Evolutionary conservation across 2,888 invertebrate species (phyloP).

Genomic region (Conistra vaccinii): DNA sequence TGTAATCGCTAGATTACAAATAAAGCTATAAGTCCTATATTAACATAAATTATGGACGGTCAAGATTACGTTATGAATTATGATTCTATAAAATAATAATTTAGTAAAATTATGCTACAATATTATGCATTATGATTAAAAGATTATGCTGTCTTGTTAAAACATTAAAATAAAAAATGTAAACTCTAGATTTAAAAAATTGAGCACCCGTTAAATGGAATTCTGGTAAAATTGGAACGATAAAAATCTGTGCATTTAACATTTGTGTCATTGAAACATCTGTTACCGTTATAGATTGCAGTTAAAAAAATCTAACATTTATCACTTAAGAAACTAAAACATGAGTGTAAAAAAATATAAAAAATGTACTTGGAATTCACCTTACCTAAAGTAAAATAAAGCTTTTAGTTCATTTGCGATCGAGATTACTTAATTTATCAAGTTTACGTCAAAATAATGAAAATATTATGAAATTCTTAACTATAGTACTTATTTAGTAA

Average conservation of each 20-base stretch:
- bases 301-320: not conserved
- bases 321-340: slow-evolving; percentile 7
- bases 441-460: not conserved
- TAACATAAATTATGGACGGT: slow-evolving; percentile 44
- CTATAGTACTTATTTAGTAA: not conserved
- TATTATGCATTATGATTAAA: slow-evolving; percentile 9
- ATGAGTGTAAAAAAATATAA: slow-evolving; percentile 31
- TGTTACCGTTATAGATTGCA: not conserved
- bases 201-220: slow-evolving; percentile 41
- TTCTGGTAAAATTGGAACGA: slow-evolving; percentile 13
- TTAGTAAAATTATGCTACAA: slow-evolving; percentile 12
- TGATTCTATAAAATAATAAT: slow-evolving; percentile 23
- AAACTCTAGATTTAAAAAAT: slow-evolving; percentile 36
- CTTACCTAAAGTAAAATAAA: slow-evolving; percentile 21
- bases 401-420: not conserved
- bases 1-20: too few relatives aligned
- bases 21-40: slow-evolving; percentile 9
- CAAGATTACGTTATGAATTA: not conserved
- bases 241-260: slow-evolving; percentile 34
- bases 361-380: slow-evolving; percentile 54
- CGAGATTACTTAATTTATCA: slow-evolving; percentile 11
- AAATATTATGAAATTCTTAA: not conserved
- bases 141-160: slow-evolving; percentile 21
- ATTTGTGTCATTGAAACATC: slow-evolving; percentile 5
- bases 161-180: slow-evolving; percentile 1